Evolutionary conservation across 2,113 vertebrate species (phyloP), one percentile per base, ranked within the genome.

Genomic region (Elachura formosa): DNA sequence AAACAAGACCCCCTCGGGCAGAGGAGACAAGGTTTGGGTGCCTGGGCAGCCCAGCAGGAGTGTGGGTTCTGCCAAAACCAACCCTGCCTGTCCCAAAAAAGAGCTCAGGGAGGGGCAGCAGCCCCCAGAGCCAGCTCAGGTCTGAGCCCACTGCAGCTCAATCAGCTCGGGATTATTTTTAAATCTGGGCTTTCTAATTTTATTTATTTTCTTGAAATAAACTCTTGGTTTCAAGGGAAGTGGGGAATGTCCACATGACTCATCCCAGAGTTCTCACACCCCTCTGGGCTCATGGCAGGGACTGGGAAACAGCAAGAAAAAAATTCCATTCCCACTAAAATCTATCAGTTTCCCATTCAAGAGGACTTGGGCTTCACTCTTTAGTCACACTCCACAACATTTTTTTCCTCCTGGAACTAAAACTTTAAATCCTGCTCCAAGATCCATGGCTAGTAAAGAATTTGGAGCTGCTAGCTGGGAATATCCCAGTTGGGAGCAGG

Each of bases 131-230:
- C 41, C 85, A 76, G 76, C 2, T 62, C 76, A 75, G 87, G 43
- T 20, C 80, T 67, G 10, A 56, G 36, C 7, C 52, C 77, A 11
- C 86, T 31, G 89, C 88, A 75, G 69, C 92, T 81, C 69, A 36
- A 54, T 11, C 73, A 90, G 84, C 74, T 19, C 5, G 0, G 43
- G 46, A 13, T 74, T 97, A 96, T 96, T 97, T 96, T 94, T 96
- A 97, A 86, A 91, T 29, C 22, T 29, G 46, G 43, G 62, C 49
- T 80, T 93, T 82, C 78, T 94, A 81, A 94, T 95, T 97, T 78
- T 79, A 82, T 90, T 93, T 86, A 40, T 85, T 90, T 62, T 77
- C 94, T 93, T 10, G 24, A 90, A 94, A n/a, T n/a, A n/a, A n/a
- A 81, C 23, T 36, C 23, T 86, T 5, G 49, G 79, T 80, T 94